Base-by-base conservation (phyloP, 2,113 vertebrate species). In the Maccullochella peelii region DNA sequence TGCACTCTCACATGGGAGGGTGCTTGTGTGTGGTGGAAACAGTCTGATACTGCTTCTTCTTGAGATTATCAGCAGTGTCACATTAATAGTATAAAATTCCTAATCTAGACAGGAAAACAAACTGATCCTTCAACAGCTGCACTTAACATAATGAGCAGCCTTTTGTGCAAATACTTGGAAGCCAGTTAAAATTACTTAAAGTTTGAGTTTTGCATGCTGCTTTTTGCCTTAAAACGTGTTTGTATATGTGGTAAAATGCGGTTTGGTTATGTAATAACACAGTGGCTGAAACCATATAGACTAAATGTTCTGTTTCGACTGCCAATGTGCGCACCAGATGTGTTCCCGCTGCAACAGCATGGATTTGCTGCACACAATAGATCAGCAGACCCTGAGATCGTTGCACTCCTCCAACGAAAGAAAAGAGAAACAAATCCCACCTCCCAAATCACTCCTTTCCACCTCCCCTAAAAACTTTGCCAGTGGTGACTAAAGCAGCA, bases 301-400 rank as follows among this genome's bases (percentile, higher is more conserved):
- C 69, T 20, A 68, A 82, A 82, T 58, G 42, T 58, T 80, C 42
- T 23, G 47, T 76, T 82, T 78, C 36, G 12, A 25, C 14, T 80
- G 70, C 59, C 67, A 89, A 80, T 77, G 74, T 90, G 90, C 0
- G 71, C 77, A 20, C 88, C 93, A 94, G 92, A 94, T 94, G 92
- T 85, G 77, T 49, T 73, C 85, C 92, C 85, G 88, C 87, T 88
- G 91, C 77, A 54, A 23, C 57, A 59, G 68, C 47, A 66, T 58
- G 66, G 70, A 70, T 55, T 82, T 63, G 71, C 55, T 77, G 74
- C 84, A 40, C 72, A 88, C 80, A 86, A 80, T 55, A 74, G 80
- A 75, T 38, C 69, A 72, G 65, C 82, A 82, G 52, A 88, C 20
- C 40, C 49, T 58, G 63, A 70, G 69, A 73, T 16, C 27, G 83